phyloP scores from a whole-genome alignment of 1,140 invertebrate genomes.

The Oryctes rhinoceros region DNA sequence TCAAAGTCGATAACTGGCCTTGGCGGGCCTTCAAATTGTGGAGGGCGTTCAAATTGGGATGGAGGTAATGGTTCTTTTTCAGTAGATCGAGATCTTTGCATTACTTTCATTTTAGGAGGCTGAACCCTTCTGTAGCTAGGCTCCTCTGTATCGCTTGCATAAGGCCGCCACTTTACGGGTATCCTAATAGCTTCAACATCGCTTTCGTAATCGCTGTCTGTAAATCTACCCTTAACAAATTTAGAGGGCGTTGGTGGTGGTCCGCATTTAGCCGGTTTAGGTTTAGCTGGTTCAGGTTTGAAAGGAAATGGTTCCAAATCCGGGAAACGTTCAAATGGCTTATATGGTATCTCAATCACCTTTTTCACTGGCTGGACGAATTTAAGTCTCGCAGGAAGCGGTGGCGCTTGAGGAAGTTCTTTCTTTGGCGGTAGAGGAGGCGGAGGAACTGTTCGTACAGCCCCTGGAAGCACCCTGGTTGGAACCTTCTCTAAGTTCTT shows the following conservation, averaged over 20 bases:
- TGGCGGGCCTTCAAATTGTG: slow-evolving; percentile 63
- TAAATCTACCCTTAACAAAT: slow-evolving; percentile 68
- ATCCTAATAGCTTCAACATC: slow-evolving; percentile 68
- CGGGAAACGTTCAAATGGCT: slow-evolving; percentile 61
- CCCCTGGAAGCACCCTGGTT: slow-evolving; percentile 64
- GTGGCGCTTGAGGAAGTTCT: slow-evolving; percentile 59
- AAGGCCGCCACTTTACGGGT: slow-evolving; percentile 69
- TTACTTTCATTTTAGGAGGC: slow-evolving; percentile 61
- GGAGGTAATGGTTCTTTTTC: slow-evolving; percentile 68
- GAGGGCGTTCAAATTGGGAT: slow-evolving; percentile 67
- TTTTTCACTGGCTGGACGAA: slow-evolving; percentile 52
- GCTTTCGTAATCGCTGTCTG: slow-evolving; percentile 78
- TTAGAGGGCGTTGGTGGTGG: slow-evolving; percentile 69
- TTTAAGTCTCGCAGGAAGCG: slow-evolving; percentile 58
- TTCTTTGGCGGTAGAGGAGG: slow-evolving; percentile 63
- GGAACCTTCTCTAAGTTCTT: slow-evolving; percentile 66
- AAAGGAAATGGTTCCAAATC: slow-evolving; percentile 67
- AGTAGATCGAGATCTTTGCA: slow-evolving; percentile 64
- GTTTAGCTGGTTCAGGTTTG: slow-evolving; percentile 60
- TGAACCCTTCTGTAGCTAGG: slow-evolving; percentile 66
- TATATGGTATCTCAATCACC: slow-evolving; percentile 46
- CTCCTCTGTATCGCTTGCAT: slow-evolving; percentile 73
- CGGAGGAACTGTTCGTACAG: slow-evolving; percentile 64
- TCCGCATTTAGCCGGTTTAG: slow-evolving; percentile 58
- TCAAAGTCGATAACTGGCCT: slow-evolving; percentile 60